A percentile compares a stretch with the other conserved stretches of the same genome.
Evolutionary conservation across 2,797 vertebrate genomes (phyloP).

Genomic region (Intellagama lesueurii): DNA sequence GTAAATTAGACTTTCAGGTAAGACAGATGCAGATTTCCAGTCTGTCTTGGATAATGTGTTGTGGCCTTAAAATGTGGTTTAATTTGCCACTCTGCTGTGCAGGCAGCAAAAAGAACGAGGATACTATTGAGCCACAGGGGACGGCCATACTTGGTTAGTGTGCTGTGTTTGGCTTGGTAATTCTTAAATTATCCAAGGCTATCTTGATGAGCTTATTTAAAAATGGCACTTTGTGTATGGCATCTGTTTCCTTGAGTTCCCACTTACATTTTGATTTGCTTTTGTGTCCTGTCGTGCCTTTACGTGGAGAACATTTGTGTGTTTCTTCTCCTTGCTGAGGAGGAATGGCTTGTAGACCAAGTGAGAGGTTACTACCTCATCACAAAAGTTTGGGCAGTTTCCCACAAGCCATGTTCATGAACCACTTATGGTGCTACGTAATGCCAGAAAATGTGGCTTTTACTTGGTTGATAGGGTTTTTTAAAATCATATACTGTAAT

Average conservation of each 20-base stretch:
- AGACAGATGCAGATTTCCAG: not conserved
- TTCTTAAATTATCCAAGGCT: not conserved
- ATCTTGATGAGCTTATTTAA: not conserved
- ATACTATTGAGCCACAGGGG: not conserved
- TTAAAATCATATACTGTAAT: no score
- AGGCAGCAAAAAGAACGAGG: not conserved
- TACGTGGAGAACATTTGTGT: not conserved
- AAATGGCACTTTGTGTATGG: not conserved
- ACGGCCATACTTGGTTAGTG: not conserved
- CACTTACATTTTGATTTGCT: not conserved
- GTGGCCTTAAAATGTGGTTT: not conserved
- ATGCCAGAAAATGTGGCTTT: not conserved
- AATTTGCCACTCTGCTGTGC: not conserved
- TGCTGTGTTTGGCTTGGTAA: not conserved
- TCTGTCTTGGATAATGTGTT: not conserved
- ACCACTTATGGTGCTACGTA: not conserved
- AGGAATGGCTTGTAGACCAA: no score
- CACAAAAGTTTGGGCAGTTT: no score
- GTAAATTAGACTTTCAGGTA: not conserved
- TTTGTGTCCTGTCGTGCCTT: not conserved
- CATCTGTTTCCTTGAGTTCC: not conserved
- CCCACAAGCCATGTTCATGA: no score
- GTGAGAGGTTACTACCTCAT: no score
- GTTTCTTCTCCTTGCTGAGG: not conserved
- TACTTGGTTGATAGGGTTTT: not conserved